These are phyloP conservation scores for Camelus bactrianus DNA, from an alignment of 2,113 vertebrate genomes.

Conservation along the genomic window DNA sequence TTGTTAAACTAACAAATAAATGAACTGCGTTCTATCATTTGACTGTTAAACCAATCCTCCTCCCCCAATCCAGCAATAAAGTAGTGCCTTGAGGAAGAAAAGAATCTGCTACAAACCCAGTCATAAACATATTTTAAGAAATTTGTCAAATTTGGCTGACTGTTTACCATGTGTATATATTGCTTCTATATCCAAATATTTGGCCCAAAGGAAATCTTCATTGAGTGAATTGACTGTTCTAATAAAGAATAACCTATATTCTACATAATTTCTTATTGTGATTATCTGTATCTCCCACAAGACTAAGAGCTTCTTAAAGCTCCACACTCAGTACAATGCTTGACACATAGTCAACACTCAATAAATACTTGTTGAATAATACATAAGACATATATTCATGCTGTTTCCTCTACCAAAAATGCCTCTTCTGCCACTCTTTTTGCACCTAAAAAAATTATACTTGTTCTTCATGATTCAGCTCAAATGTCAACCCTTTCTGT, in stretches of 20 bases:
- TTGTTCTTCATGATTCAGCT: constrained; percentile 23
- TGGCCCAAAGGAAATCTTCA: not conserved
- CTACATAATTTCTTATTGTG: constrained; percentile 17
- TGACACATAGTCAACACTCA: not conserved
- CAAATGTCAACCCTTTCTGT: constrained; percentile 43
- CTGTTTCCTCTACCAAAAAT: constrained; percentile 23
- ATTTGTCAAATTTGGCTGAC: not conserved
- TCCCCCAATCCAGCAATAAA: not conserved
- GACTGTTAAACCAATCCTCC: not conserved
- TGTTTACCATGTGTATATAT: not conserved
- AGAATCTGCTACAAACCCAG: not conserved
- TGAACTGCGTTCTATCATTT: not conserved
- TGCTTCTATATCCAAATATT: constrained; percentile 7
- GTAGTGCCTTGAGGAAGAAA: not conserved
- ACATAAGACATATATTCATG: not conserved
- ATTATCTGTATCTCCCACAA: constrained; percentile 10
- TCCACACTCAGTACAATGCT: not conserved
- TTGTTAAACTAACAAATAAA: constrained; percentile 50
- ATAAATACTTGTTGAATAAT: constrained; percentile 46
- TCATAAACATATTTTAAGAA: constrained; percentile 39
- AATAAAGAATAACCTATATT: constrained; percentile 28
- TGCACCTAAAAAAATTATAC: not conserved
- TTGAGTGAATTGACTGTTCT: not conserved
- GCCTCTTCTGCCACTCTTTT: not conserved
- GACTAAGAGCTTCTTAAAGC: constrained; percentile 1